Conservation (phyloP, 2,797 vertebrate genomes). For the Propithecus deckenii region DNA sequence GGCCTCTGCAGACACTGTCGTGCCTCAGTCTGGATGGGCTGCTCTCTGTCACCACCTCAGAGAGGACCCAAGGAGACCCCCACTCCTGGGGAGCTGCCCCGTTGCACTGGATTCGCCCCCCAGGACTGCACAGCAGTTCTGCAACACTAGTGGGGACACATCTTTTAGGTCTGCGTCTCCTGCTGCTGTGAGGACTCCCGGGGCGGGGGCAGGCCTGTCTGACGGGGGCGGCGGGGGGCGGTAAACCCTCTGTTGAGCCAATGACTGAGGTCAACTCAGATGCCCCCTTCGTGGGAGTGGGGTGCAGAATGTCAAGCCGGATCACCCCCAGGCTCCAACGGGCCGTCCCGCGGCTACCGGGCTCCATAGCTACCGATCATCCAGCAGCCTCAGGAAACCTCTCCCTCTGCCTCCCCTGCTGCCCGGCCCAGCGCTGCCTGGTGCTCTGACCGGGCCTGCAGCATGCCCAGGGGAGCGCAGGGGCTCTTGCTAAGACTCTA, state of each 20-base stretch:
- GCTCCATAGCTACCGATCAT: background rate
- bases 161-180: background rate
- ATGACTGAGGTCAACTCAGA: background rate
- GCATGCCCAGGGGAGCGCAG: background rate
- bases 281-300: fast-evolving
- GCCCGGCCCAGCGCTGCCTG: background rate
- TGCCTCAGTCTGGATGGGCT: fast-evolving
- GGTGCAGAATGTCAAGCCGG: fast-evolving
- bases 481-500: background rate
- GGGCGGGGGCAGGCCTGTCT: background rate
- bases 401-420: too few species aligned
- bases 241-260: background rate
- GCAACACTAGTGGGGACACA: fast-evolving
- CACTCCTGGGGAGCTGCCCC: background rate
- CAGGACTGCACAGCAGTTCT: too few species aligned
- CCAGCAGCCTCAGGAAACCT: background rate
- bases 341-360: fast-evolving
- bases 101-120: too few species aligned
- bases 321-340: background rate
- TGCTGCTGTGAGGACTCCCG: too few species aligned
- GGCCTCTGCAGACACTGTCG: fast-evolving
- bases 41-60: fast-evolving
- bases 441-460: background rate
- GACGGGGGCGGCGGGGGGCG: background rate
- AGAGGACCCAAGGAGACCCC: background rate